Base-by-base conservation (phyloP, 2,113 vertebrate genomes). In the Lichenostomus cassidix region DNA sequence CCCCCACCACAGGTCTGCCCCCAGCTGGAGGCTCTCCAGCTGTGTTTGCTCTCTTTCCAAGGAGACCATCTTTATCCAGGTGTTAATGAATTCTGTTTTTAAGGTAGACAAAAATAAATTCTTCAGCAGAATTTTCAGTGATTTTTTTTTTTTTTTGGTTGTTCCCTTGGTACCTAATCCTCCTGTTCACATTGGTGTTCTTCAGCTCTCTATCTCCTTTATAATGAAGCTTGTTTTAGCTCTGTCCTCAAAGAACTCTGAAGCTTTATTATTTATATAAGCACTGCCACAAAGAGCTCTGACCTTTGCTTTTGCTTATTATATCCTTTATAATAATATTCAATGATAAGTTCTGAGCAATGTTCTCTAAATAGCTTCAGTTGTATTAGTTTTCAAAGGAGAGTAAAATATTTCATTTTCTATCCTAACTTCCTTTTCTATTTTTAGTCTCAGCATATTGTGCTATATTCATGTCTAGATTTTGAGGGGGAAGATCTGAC, bases 251-350 rank as follows among this genome's bases (percentile, higher is more conserved):
- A 64, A 77, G 42, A 77, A n/a, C 22, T 52, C 28, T 76, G 62
- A 75, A 22, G 25, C 31, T 52, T 76, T 60, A 33, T 86, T 83
- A 52, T 71, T 90, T 65, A 17, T 83, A n/a, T 59, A 83, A 78
- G 44, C 24, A 33, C 29, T 89, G 42, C 12, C 39, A 59, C 44
- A 69, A 87, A 62, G 83, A 71, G 29, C 70, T 59, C 23, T 89
- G 90, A 76, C 77, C 47, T 92, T 90, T 73, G 60, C 39, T 84
- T 92, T 88, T 79, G 56, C 25, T 83, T 89, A 28, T 91, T 79
- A 23, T 63, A n/a, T 35, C 8, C 21, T 22, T 71, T 64, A 42
- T 60, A 87, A 87, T 87, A 65, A 78, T 60, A 56, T 14, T 35
- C 68, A 69, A 14, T 9, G 58, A 0, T 55, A 85, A 62, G 20